A percentile compares a stretch with the other conserved stretches of the same genome.
Evolutionary conservation across 2,888 invertebrate genomes (phyloP).

Genomic region (Doris montereyensis): DNA sequence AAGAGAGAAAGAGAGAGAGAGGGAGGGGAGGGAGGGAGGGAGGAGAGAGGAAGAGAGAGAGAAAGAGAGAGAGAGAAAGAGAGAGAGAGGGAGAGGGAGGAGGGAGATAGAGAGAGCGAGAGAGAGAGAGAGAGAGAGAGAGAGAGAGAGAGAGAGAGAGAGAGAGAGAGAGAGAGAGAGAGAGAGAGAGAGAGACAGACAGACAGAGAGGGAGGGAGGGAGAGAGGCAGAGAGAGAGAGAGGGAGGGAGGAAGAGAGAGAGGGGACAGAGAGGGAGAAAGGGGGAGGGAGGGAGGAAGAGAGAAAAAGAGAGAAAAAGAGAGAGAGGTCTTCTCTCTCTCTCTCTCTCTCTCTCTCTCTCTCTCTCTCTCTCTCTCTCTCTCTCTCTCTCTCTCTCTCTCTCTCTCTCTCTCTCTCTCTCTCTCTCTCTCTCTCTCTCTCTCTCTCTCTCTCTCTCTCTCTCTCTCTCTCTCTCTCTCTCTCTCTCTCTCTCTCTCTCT

Average conservation of each 20-base stretch:
- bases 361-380: too few relatives aligned
- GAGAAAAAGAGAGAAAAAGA: background rate
- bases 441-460: too few relatives aligned
- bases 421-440: too few relatives aligned
- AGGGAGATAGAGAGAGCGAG: background rate
- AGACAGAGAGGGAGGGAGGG: background rate
- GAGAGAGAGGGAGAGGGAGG: background rate
- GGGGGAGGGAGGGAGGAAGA: background rate
- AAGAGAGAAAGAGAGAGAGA: conserved; percentile 14
- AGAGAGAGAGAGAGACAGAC: conserved; percentile 16
- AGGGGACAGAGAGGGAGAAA: background rate
- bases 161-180: background rate
- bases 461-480: too few relatives aligned
- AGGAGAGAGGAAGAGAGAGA: background rate
- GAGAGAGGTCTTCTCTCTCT: background rate
- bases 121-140: background rate
- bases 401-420: too few relatives aligned
- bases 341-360: too few relatives aligned
- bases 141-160: background rate
- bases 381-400: too few relatives aligned
- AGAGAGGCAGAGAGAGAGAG: background rate
- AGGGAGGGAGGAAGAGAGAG: background rate
- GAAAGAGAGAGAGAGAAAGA: background rate
- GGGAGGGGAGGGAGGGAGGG: too few relatives aligned
- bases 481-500: too few relatives aligned